Percentiles rank a stretch among this genome's conserved stretches.
Conservation (phyloP, 2,113 vertebrate genomes). For the Echinops telfairi region DNA sequence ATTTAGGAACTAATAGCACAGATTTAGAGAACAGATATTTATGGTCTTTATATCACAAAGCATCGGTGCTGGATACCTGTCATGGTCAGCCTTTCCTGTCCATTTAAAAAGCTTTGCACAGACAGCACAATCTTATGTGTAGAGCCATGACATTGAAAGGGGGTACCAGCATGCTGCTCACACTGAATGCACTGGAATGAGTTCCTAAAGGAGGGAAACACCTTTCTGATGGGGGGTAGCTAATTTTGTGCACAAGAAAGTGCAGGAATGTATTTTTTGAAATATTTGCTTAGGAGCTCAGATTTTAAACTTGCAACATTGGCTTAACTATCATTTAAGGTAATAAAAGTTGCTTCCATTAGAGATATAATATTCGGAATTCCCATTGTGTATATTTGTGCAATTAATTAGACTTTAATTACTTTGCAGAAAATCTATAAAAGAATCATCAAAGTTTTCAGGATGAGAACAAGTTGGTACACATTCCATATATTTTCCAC, state of each 20-base stretch:
- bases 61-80: neutral
- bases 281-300: constrained; percentile 37
- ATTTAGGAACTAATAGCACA: neutral
- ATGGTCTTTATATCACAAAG: neutral
- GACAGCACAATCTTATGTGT: neutral
- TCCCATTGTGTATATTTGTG: constrained; percentile 77
- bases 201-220: neutral
- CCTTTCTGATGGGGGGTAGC: neutral
- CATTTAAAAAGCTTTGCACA: neutral
- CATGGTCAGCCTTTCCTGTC: neutral
- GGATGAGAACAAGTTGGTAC: constrained; percentile 56
- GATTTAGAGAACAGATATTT: neutral
- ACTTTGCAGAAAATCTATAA: constrained; percentile 77
- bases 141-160: neutral
- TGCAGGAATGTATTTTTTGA: constrained; percentile 13
- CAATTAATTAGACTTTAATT: constrained; percentile 82
- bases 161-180: neutral
- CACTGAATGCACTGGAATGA: no score
- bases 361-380: constrained; percentile 63
- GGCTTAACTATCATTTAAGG: neutral
- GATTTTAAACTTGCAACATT: constrained; percentile 57
- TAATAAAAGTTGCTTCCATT: constrained; percentile 60
- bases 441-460: constrained; percentile 72
- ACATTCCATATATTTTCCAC: constrained; percentile 55
- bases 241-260: constrained; percentile 22